Evolutionary conservation across 2,113 vertebrate species (phyloP).

Genomic region (Pyxicephalus adspersus): DNA sequence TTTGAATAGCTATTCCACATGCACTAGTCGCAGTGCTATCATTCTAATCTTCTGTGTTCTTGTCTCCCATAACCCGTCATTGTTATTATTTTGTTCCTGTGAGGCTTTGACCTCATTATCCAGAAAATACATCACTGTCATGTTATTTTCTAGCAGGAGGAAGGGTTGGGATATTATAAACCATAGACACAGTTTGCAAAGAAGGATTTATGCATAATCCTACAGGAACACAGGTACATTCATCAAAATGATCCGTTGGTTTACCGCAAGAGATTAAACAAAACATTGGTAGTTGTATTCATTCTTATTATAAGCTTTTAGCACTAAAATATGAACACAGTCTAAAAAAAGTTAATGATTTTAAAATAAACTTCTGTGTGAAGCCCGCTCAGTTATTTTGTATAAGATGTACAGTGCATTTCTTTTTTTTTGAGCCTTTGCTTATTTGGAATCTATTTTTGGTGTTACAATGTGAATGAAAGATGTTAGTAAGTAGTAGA

Average conservation of each 20-base stretch:
- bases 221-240: not conserved
- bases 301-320: too few species aligned
- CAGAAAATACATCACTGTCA: conserved; percentile 11
- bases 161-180: not conserved
- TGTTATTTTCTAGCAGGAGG: not conserved
- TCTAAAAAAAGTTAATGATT: too few species aligned
- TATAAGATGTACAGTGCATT: too few species aligned
- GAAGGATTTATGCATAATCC: conserved; percentile 15
- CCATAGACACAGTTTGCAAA: not conserved
- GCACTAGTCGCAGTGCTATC: not conserved
- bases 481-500: too few species aligned
- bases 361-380: too few species aligned
- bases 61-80: not conserved
- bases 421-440: too few species aligned
- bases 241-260: conserved; percentile 13
- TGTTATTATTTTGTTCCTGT: not conserved
- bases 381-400: too few species aligned
- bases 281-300: not conserved
- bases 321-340: too few species aligned
- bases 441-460: too few species aligned
- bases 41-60: not conserved
- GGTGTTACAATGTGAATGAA: too few species aligned
- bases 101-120: conserved; percentile 16
- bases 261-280: not conserved
- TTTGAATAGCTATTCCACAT: not conserved